phyloP scores from a whole-genome alignment of 2,113 vertebrate genomes.

The Lonchura striata region DNA sequence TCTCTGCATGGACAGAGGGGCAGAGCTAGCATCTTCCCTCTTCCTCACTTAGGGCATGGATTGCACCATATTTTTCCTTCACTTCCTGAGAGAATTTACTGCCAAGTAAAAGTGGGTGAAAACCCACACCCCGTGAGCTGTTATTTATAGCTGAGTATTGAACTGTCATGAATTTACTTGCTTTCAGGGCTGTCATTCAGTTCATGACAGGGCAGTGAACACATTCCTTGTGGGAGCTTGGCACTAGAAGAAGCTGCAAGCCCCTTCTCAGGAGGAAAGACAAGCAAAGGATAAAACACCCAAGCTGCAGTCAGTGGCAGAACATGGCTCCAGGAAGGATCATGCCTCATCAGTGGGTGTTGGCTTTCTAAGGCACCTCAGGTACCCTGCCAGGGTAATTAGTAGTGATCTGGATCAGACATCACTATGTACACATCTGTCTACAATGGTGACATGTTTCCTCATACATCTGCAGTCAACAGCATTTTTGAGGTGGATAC shows the following conservation, averaged over 20 bases:
- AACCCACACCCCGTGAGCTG: background rate
- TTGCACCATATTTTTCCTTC: background rate
- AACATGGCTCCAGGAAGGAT: background rate
- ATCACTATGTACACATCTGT: background rate
- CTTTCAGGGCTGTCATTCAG: background rate
- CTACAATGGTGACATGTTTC: constrained; percentile 9
- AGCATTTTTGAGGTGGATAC: constrained; percentile 11
- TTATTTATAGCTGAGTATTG: accelerated
- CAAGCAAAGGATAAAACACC: background rate
- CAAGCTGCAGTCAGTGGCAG: background rate
- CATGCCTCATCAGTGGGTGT: background rate
- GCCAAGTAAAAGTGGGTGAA: background rate
- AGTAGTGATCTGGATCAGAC: constrained; percentile 42
- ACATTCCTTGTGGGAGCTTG: background rate
- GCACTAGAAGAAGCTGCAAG: background rate
- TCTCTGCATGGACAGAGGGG: background rate
- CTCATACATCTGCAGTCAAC: background rate
- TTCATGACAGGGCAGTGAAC: background rate
- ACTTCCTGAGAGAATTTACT: background rate
- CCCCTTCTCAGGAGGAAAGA: background rate
- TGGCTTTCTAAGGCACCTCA: constrained; percentile 14
- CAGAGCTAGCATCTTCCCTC: background rate
- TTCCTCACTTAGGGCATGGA: background rate
- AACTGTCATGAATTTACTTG: background rate
- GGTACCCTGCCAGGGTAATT: constrained; percentile 13